Evolutionary conservation across 2,888 invertebrate species (phyloP), one percentile per base, ranked within the genome.

Genomic region (Lochmaea crataegi): DNA sequence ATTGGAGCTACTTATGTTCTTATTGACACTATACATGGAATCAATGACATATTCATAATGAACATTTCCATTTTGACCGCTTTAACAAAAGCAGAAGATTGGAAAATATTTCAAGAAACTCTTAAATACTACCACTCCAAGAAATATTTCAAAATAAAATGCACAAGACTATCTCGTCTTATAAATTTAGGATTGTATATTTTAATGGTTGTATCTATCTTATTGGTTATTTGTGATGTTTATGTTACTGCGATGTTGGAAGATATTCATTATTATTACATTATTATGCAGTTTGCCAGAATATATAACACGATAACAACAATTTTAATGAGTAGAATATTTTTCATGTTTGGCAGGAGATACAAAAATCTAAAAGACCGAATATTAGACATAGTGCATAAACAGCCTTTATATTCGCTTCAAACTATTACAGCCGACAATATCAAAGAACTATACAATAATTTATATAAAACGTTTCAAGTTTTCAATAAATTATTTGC

Each of bases 401-500:
- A 63, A 18, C 26, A 42, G 18, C 6, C 12, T 18, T 45, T 12
- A 12, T n/a, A 16, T 51, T 14, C 14, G 14, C 7, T 14, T 48
- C 11, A 48, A 7, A 14, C 14, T 12, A 11, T 48, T 4, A 14
- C 51, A 14, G 51, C 4, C 7, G n/a, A 7, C 5, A n/a, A n/a
- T n/a, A 51, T 63, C 10, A 63, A 63, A 63, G 9, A 42, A 16
- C 42, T 11, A 5, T 42, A 32, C 16, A 10, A 18, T 12, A 2
- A 63, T 16, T 63, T 63, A 18, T 63, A 42, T 63, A 16, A 63
- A 63, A 63, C 16, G 12, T n/a, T 45, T 18, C 7, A 22, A 32
- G 22, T 18, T 63, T 63, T 63, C 22, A 63, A 63, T 45, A 10
- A 9, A 16, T 11, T 63, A 18, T 63, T 63, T 45, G 63, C 18